A percentile compares a stretch with the other conserved stretches of the same genome.
Conservation (phyloP, 2,113 vertebrate genomes). For the Corythornis vintsioides region DNA sequence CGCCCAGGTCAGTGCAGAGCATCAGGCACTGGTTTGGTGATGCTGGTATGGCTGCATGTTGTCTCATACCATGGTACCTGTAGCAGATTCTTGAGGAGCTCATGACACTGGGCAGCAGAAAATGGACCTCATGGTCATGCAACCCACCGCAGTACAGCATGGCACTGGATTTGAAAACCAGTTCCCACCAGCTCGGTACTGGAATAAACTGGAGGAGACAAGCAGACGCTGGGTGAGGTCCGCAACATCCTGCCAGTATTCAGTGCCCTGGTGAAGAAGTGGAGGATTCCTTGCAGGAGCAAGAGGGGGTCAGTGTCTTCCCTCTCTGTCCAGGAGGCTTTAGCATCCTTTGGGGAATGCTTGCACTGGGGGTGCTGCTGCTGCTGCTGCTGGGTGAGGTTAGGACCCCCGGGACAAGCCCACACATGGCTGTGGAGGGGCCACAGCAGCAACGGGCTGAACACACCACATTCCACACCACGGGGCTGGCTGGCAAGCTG, state of each 20-base stretch:
- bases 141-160: rapidly evolving
- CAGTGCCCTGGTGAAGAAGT: rapidly evolving
- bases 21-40: background rate
- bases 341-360: background rate
- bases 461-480: rapidly evolving
- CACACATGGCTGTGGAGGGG: rapidly evolving
- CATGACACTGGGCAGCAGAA: rapidly evolving
- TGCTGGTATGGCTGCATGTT: background rate
- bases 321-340: rapidly evolving
- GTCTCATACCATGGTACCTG: rapidly evolving
- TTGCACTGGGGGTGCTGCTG: background rate
- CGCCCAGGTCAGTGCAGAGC: background rate
- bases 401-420: rapidly evolving
- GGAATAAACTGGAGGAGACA: background rate
- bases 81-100: background rate
- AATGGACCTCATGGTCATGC: background rate
- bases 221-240: background rate
- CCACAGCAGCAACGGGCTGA: rapidly evolving
- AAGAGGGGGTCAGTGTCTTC: background rate
- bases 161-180: rapidly evolving
- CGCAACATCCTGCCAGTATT: background rate
- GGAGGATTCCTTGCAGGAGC: rapidly evolving
- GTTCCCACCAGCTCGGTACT: background rate
- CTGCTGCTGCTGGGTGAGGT: rapidly evolving
- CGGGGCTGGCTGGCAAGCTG: rapidly evolving